Evolutionary conservation across 2,113 vertebrate genomes (phyloP).

Genomic region (Onychorhynchus coronatus): DNA sequence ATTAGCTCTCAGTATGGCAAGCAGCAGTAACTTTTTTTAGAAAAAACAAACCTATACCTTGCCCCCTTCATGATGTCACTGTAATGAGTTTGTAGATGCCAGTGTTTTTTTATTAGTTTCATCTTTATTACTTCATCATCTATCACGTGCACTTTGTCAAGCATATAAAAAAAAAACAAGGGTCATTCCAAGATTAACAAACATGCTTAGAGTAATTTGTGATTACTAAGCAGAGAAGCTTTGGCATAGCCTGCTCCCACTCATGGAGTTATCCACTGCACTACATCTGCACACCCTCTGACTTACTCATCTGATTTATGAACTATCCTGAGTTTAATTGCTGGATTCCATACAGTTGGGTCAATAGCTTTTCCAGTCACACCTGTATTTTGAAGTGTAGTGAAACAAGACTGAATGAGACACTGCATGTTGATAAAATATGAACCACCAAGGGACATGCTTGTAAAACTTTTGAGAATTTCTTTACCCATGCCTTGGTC

Average conservation of each 20-base stretch:
- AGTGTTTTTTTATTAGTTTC: neutral
- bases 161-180: fast-evolving
- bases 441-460: neutral
- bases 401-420: neutral
- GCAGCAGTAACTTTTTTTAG: neutral
- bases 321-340: neutral
- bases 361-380: neutral
- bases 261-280: fast-evolving
- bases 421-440: neutral
- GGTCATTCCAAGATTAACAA: neutral
- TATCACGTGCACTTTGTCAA: neutral
- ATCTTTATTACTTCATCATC: neutral
- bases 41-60: neutral
- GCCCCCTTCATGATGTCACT: neutral
- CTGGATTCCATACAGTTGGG: neutral
- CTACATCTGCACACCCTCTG: neutral
- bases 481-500: neutral
- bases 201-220: neutral
- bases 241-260: neutral
- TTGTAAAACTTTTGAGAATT: neutral
- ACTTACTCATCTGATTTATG: neutral
- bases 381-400: neutral
- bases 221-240: neutral
- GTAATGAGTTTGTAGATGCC: neutral
- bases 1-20: neutral